Conservation (phyloP, 2,888 invertebrate species). For the Allolobophora icterica region DNA sequence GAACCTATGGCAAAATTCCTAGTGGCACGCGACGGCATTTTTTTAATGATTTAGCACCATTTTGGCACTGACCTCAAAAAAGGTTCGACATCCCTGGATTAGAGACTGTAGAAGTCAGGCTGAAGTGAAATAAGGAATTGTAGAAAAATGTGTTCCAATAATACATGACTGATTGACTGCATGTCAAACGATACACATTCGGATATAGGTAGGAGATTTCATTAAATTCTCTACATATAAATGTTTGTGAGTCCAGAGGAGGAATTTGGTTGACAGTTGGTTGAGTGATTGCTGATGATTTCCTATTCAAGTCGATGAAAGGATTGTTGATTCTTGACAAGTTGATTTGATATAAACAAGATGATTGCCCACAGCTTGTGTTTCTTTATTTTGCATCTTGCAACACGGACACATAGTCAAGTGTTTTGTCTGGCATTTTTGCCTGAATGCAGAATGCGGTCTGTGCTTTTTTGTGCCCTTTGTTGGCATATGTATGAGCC, state of each 20-base stretch:
- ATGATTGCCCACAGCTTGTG: neutral
- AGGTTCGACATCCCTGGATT: no score
- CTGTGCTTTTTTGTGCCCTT: neutral
- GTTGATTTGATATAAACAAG: neutral
- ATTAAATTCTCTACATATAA: neutral
- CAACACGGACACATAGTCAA: neutral
- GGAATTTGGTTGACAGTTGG: neutral
- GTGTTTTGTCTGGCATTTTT: neutral
- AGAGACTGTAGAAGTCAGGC: no score
- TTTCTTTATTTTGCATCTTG: neutral
- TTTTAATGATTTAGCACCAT: no score
- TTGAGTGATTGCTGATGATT: neutral
- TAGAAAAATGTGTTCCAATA: conserved; percentile 9
- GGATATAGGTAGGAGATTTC: neutral
- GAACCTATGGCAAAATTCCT: no score
- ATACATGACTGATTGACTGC: neutral
- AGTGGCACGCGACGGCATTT: no score
- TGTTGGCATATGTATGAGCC: neutral
- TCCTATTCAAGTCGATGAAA: neutral
- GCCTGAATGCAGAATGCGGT: neutral
- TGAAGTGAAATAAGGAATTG: neutral
- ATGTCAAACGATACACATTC: neutral
- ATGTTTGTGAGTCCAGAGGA: neutral
- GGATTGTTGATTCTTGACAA: neutral
- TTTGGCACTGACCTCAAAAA: no score